phyloP scores from a whole-genome alignment of 1,140 invertebrate genomes.

The Pseudomyrmex cubaensis region DNA sequence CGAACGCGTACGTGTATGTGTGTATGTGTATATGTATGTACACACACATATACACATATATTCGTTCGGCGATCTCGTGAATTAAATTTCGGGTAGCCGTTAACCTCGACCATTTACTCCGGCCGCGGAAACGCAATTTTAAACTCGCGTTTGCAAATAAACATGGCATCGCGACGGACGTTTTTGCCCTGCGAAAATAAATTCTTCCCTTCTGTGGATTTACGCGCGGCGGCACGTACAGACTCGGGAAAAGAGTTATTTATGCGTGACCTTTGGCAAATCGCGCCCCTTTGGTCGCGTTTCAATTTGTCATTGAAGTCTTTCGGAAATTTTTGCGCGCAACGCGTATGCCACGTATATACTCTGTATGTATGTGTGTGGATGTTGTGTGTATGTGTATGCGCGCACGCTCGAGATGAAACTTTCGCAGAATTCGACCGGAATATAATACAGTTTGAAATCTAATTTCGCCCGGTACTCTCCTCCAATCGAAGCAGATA shows the following conservation, averaged over 20 bases:
- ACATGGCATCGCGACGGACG: constrained; percentile 2
- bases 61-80: constrained; percentile 37
- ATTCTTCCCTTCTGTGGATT: neutral
- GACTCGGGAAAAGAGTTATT: constrained; percentile 36
- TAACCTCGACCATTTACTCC: constrained; percentile 57
- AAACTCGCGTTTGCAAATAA: constrained; percentile 55
- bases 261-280: constrained; percentile 28
- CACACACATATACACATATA: neutral
- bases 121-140: constrained; percentile 45
- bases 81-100: constrained; percentile 59
- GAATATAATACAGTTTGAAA: constrained; percentile 42
- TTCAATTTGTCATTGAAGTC: neutral
- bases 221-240: neutral
- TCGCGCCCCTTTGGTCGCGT: neutral
- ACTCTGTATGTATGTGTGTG: too few species aligned
- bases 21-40: too few species aligned
- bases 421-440: constrained; percentile 38
- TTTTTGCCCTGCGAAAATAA: neutral
- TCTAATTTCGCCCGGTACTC: constrained; percentile 36
- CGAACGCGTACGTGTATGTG: neutral
- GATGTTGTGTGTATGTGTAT: too few species aligned
- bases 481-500: constrained; percentile 15
- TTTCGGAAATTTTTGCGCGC: constrained; percentile 8
- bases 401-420: constrained; percentile 8
- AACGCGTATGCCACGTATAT: neutral